Conservation (phyloP, 2,113 vertebrate species). For the Catharus fuscescens region DNA sequence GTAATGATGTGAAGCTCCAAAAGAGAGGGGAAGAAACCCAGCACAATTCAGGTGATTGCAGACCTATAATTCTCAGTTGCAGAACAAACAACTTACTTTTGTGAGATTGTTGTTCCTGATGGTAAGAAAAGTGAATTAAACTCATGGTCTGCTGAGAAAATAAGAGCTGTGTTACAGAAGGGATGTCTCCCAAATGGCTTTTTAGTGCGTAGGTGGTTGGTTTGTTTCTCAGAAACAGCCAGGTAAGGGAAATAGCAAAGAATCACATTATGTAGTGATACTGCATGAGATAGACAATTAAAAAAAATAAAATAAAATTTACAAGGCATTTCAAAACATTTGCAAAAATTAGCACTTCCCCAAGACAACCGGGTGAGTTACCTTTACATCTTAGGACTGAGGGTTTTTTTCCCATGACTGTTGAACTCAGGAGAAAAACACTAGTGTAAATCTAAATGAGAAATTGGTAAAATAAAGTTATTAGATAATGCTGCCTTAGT, state of each 20-base stretch:
- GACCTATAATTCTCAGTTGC: background rate
- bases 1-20: background rate
- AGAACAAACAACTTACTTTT: background rate
- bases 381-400: background rate
- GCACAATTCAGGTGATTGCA: background rate
- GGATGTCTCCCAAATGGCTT: background rate
- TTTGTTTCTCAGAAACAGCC: background rate
- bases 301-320: background rate
- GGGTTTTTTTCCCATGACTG: background rate
- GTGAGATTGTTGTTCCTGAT: background rate
- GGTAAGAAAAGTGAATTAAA: background rate
- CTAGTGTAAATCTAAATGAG: background rate
- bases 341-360: background rate
- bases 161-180: background rate
- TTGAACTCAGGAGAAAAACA: background rate
- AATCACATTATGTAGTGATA: background rate
- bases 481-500: background rate
- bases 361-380: background rate
- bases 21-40: background rate
- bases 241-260: background rate
- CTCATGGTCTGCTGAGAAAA: background rate
- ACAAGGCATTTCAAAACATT: background rate
- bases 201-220: background rate
- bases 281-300: background rate
- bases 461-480: background rate